Evolutionary conservation across 2,888 invertebrate species (phyloP).

Genomic region (Rotaria macrura): DNA sequence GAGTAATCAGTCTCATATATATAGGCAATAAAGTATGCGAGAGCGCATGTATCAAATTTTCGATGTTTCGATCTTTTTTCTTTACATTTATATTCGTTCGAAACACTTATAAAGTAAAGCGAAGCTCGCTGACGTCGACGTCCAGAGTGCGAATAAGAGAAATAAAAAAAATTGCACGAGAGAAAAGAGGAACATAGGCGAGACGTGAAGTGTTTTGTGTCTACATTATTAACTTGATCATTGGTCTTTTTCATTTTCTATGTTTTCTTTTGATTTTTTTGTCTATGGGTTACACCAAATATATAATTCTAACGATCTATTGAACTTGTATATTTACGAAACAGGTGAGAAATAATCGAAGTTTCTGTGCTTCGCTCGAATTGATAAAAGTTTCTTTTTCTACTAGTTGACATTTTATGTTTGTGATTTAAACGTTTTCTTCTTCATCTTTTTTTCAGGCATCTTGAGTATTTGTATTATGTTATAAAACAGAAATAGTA

Average conservation of each 20-base stretch:
- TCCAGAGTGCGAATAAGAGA: not conserved
- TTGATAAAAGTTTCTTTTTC: not conserved
- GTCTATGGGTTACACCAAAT: not conserved
- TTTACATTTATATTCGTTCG: not conserved
- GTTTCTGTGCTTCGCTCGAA: too few species aligned
- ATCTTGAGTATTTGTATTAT: not conserved
- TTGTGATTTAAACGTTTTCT: not conserved
- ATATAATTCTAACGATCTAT: not conserved
- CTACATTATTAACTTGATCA: not conserved
- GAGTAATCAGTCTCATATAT: not conserved
- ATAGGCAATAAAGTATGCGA: not conserved
- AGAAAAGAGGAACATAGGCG: not conserved
- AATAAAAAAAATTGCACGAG: not conserved
- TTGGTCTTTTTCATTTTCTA: not conserved
- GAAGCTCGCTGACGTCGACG: conserved; percentile 1
- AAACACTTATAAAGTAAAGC: not conserved
- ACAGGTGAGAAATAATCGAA: not conserved
- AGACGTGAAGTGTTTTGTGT: conserved; percentile 3
- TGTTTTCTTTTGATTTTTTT: not conserved
- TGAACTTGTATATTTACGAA: not conserved
- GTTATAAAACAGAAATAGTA: not conserved
- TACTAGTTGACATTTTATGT: not conserved
- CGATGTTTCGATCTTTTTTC: conserved; percentile 3
- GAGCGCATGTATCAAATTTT: not conserved
- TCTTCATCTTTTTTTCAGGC: not conserved